These are phyloP conservation scores for Pyrgilauda ruficollis DNA, from an alignment of 2,113 vertebrate species.

Conservation along the genomic window DNA sequence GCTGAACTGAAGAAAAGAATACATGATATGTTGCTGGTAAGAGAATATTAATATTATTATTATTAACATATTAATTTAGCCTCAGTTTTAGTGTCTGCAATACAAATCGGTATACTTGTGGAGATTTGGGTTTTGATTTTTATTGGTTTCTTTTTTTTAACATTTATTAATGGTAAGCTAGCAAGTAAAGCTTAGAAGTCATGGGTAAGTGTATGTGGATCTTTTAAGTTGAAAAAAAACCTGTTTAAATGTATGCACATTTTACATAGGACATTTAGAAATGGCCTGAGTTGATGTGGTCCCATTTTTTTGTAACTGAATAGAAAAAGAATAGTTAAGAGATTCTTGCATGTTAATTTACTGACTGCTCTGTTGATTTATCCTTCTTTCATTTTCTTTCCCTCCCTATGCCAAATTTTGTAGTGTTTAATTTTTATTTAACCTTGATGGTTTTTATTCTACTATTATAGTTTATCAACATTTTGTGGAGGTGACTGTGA, in stretches of 20 bases:
- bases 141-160: neutral
- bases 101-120: neutral
- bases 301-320: neutral
- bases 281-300: neutral
- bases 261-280: neutral
- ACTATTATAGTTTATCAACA: neutral
- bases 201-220: neutral
- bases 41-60: neutral
- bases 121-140: neutral
- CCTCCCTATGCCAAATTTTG: neutral
- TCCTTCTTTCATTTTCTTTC: neutral
- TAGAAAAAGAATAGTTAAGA: neutral
- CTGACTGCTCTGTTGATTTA: neutral
- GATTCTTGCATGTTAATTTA: neutral
- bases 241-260: neutral
- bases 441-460: neutral
- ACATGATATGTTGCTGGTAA: conserved; percentile 87
- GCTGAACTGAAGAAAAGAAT: conserved; percentile 85
- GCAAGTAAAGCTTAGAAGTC: neutral
- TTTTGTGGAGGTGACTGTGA: neutral
- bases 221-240: neutral
- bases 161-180: neutral
- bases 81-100: neutral
- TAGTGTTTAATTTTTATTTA: neutral
- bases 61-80: neutral